Conservation (phyloP, 2,113 vertebrate species). For the Silurus meridionalis region DNA sequence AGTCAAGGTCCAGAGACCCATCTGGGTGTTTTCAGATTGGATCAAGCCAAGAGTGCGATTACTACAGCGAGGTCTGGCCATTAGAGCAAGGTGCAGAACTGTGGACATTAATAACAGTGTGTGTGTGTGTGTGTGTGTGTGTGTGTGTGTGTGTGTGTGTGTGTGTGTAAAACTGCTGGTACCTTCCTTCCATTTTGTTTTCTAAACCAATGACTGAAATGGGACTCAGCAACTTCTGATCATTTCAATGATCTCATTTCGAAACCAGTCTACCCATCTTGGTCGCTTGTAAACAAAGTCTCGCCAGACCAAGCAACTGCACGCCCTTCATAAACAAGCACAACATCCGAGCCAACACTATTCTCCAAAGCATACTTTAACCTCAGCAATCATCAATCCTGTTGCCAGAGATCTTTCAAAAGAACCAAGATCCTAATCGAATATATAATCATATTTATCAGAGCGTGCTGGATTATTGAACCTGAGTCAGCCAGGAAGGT, state of each 20-base stretch:
- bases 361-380: background rate
- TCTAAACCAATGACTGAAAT: conserved; percentile 25
- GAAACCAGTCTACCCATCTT: background rate
- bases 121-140: conserved; percentile 32
- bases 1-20: conserved; percentile 54
- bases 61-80: conserved; percentile 51
- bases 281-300: conserved; percentile 2
- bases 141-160: conserved; percentile 20
- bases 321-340: conserved; percentile 18
- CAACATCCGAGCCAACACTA: background rate
- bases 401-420: background rate
- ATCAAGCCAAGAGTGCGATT: conserved; percentile 46
- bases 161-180: conserved; percentile 40
- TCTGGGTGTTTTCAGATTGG: conserved; percentile 68
- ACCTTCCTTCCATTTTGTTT: conserved; percentile 4
- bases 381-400: background rate
- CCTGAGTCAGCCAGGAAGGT: background rate
- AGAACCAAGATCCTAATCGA: background rate
- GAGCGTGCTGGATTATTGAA: background rate
- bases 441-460: background rate
- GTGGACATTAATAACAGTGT: conserved; percentile 16
- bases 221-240: background rate
- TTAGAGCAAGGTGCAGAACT: conserved; percentile 37
- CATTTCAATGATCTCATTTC: conserved; percentile 20
- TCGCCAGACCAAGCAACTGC: background rate